A percentile compares a stretch with the other conserved stretches of the same genome.
phyloP scores from a whole-genome alignment of 2,113 vertebrate species.

The Apistogramma diplotaenia region DNA sequence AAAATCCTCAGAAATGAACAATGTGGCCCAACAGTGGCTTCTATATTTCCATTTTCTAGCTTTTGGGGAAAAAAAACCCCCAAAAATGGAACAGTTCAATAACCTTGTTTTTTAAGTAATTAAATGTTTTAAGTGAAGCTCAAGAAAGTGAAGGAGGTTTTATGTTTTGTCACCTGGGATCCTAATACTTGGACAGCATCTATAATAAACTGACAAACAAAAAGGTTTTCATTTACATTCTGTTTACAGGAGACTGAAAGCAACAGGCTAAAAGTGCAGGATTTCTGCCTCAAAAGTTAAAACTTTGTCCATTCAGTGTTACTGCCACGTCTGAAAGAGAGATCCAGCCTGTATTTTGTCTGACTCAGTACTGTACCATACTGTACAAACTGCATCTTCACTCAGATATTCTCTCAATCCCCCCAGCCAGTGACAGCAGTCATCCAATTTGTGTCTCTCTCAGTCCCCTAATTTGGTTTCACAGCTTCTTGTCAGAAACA shows the following conservation, averaged over 20 bases:
- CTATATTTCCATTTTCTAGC: conserved; percentile 26
- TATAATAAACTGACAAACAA: conserved; percentile 14
- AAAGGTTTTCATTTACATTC: conserved; percentile 22
- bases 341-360: background rate
- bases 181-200: background rate
- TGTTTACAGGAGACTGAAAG: conserved; percentile 9
- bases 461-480: background rate
- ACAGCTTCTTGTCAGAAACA: background rate
- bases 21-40: conserved; percentile 4
- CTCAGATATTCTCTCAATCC: background rate
- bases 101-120: background rate
- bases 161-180: conserved; percentile 10
- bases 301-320: background rate
- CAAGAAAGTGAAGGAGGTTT: background rate
- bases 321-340: background rate
- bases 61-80: background rate
- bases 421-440: background rate
- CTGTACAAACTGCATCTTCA: background rate
- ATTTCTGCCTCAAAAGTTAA: background rate
- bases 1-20: conserved; percentile 41
- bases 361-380: background rate
- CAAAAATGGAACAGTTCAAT: conserved; percentile 6
- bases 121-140: conserved; percentile 23
- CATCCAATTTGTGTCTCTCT: background rate
- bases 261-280: background rate